Evolutionary conservation across 92 coral and sea anemone genomes (phyloP), one percentile per base, ranked within the genome.

Genomic region (Chrysogorgia sp.): DNA sequence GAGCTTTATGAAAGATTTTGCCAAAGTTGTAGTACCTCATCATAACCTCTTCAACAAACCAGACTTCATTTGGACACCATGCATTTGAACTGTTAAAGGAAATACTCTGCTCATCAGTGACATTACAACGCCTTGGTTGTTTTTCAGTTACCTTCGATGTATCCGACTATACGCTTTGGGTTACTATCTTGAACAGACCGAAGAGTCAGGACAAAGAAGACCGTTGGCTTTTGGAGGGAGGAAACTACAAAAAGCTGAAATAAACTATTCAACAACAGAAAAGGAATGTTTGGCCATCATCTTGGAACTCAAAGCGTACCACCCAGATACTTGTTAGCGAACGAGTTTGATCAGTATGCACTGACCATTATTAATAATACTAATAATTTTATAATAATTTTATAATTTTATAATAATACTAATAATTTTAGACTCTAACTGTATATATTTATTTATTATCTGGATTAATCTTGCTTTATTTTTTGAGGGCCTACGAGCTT

Each of bases 121-220:
- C 77, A 24, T 56, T 85, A 48, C 71, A 63, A 34, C 82, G 81
- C 41, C 49, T 59, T 9, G 77, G 77, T 70, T 77, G 81, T 45
- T 85, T 85, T 40, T 78, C 74, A 45, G 82, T 85, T 29, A 60
- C 77, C 30, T 79, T 75, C 29, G 84, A 71, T 79, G 88, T 81
- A 75, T 85, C 84, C 40, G 68, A 79, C 62, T 45, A 52, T 58
- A 53, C 10, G 84, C 81, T 58, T 59, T 71, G 10, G 84, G 81
- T 35, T 79, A 76, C 58, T 79, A 66, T 61, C 70, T 71, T 21
- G 84, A 85, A 75, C 84, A 85, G 61, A 43, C 80, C 41, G 84
- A 71, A 58, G 61, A 15, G 53, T 60, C 64, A 15, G 81, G 77
- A 29, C 60, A 24, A 23, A 71, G 59, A 40, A 22, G 75, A 52